These are phyloP conservation scores for Anhinga anhinga DNA, from an alignment of 2,113 vertebrate species.

Conservation along the genomic window DNA sequence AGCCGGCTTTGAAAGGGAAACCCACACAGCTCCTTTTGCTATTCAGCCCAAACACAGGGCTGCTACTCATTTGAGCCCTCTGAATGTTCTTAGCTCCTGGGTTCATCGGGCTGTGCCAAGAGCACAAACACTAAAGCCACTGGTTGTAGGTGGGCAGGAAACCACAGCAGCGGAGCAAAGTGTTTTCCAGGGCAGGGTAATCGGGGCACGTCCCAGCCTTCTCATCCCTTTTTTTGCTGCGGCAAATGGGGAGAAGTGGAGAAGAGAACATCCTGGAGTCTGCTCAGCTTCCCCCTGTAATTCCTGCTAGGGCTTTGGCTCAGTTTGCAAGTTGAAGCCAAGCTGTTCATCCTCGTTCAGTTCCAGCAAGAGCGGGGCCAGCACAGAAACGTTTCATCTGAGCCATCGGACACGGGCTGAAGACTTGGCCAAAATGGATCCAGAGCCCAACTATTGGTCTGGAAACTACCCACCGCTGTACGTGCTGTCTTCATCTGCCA, in stretches of 20 bases:
- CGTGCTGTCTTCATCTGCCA: background rate
- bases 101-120: background rate
- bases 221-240: background rate
- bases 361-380: background rate
- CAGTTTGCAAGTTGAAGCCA: background rate
- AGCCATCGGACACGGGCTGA: rapidly evolving
- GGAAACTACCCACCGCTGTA: background rate
- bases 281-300: background rate
- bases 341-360: background rate
- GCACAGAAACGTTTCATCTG: background rate
- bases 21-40: slow-evolving; percentile 52
- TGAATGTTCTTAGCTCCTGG: background rate
- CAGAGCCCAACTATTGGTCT: background rate
- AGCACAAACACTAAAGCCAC: background rate
- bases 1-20: slow-evolving; percentile 26
- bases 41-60: slow-evolving; percentile 59
- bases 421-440: background rate
- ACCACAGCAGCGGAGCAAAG: rapidly evolving
- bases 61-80: slow-evolving; percentile 16
- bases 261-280: background rate
- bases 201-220: background rate
- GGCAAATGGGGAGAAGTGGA: background rate
- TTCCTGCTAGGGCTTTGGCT: background rate
- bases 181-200: background rate
- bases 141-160: slow-evolving; percentile 50